phyloP scores from a whole-genome alignment of 2,888 invertebrate genomes.

The Noctuana brunneofusca region DNA sequence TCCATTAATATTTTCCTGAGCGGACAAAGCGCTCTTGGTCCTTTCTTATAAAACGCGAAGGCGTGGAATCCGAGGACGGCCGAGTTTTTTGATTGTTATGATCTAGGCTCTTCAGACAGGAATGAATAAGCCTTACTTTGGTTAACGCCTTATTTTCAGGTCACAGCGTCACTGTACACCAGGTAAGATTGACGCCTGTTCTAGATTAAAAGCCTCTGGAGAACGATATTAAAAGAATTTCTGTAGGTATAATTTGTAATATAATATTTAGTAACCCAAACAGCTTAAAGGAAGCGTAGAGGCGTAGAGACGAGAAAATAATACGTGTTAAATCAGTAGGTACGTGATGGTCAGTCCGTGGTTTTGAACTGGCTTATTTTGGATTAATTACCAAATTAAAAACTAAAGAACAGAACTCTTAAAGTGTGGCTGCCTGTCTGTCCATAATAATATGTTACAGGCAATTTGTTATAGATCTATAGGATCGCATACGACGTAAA shows the following conservation, averaged over 20 bases:
- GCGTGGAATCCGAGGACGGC: slow-evolving; percentile 30
- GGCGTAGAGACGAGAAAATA: background rate
- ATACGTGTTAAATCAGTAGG: background rate
- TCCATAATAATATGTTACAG: too few species aligned
- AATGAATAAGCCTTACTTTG: slow-evolving; percentile 27
- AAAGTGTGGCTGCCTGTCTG: too few species aligned
- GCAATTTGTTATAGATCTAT: too few species aligned
- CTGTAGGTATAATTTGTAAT: background rate
- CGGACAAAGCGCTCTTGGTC: slow-evolving; percentile 29
- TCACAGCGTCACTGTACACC: slow-evolving; percentile 21
- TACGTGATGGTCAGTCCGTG: too few species aligned
- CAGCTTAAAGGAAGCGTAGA: background rate
- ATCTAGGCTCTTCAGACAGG: slow-evolving; percentile 27
- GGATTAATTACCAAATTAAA: too few species aligned
- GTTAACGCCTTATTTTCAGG: slow-evolving; percentile 30
- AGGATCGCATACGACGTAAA: too few species aligned
- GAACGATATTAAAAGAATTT: slow-evolving; percentile 17
- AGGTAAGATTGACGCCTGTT: slow-evolving; percentile 26
- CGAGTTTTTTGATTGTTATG: slow-evolving; percentile 34
- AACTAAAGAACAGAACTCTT: too few species aligned
- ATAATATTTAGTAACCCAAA: background rate
- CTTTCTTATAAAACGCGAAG: slow-evolving; percentile 33
- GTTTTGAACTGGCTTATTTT: too few species aligned
- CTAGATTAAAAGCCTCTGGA: background rate
- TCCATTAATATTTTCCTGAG: slow-evolving; percentile 32